phyloP scores from a whole-genome alignment of 1,140 invertebrate genomes.

The Pachypsylla venusta region DNA sequence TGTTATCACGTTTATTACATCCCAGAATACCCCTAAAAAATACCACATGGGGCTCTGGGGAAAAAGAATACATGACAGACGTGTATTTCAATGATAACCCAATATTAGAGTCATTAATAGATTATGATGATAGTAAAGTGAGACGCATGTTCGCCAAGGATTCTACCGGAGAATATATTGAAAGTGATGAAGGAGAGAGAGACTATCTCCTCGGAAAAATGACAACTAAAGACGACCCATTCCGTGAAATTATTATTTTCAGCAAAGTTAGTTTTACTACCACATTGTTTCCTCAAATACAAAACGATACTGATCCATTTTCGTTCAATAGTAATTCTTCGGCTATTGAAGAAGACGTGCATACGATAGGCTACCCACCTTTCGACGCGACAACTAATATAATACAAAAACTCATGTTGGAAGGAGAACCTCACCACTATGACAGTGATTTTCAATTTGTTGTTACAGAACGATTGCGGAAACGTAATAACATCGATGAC shows the following conservation, averaged over 20 bases:
- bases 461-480: not conserved
- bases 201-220: slow-evolving; percentile 4
- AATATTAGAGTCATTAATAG: not conserved
- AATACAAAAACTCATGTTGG: not conserved
- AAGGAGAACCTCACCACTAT: slow-evolving; percentile 3
- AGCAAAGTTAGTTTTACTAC: not conserved
- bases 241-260: not conserved
- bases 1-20: slow-evolving; percentile 1
- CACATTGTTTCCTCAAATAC: not conserved
- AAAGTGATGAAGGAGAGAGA: slow-evolving; percentile 1
- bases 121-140: slow-evolving; percentile 7
- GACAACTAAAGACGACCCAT: slow-evolving; percentile 7
- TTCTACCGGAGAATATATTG: not conserved
- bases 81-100: slow-evolving; percentile 5
- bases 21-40: slow-evolving; percentile 3
- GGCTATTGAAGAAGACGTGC: slow-evolving; percentile 3
- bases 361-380: not conserved
- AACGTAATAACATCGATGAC: not conserved
- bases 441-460: slow-evolving; percentile 9
- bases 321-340: slow-evolving; percentile 5
- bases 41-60: not conserved
- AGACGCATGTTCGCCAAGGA: slow-evolving; percentile 1
- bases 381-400: not conserved
- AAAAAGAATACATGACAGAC: not conserved
- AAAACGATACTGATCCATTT: not conserved